These are phyloP conservation scores for Eumaeus atala DNA, from an alignment of 1,140 invertebrate genomes.

Conservation along the genomic window DNA sequence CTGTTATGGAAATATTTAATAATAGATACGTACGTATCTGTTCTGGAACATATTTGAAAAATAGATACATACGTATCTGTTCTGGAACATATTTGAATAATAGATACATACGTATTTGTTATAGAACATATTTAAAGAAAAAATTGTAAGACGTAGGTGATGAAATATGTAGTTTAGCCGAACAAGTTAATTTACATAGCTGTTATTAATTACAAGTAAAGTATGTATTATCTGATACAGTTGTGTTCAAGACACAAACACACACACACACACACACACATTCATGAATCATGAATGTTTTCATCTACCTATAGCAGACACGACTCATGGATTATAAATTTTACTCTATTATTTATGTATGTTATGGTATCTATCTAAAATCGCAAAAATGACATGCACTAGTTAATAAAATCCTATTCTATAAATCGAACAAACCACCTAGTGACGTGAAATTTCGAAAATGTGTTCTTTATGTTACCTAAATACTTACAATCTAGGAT, in stretches of 20 bases:
- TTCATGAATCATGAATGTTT: neutral
- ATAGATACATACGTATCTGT: too few species aligned
- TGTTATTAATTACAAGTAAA: too few species aligned
- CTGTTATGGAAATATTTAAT: too few species aligned
- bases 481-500: constrained; percentile 58
- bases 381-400: constrained; percentile 50
- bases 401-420: constrained; percentile 35
- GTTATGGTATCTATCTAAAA: constrained; percentile 19
- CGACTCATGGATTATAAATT: constrained; percentile 7
- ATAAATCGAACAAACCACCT: constrained; percentile 39
- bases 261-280: neutral
- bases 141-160: too few species aligned
- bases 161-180: too few species aligned
- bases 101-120: too few species aligned
- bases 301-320: constrained; percentile 11
- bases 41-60: too few species aligned
- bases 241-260: neutral
- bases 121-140: too few species aligned
- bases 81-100: too few species aligned
- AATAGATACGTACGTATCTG: too few species aligned
- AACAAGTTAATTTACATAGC: too few species aligned
- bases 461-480: constrained; percentile 39
- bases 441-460: constrained; percentile 44
- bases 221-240: too few species aligned
- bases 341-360: constrained; percentile 14